Percentiles rank a stretch among this genome's conserved stretches.
Evolutionary conservation across 53 echinoderm and acorn worm genomes (phyloP).

Genomic region (Echinometra lucunter): DNA sequence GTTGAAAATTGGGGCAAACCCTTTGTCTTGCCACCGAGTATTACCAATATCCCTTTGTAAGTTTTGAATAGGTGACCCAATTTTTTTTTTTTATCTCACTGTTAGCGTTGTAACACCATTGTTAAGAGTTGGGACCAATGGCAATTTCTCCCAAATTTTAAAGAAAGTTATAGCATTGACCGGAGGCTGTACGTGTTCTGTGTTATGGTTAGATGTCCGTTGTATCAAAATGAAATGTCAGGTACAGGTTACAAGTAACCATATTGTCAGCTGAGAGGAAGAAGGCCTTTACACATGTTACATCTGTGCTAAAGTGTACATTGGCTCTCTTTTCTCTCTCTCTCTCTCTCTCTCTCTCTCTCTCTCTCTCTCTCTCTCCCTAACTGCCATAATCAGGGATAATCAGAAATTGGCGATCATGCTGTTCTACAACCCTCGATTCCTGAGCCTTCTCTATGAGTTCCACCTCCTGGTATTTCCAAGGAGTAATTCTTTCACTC

Average conservation of each 20-base stretch:
- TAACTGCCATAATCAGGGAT: no score
- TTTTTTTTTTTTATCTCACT: not conserved
- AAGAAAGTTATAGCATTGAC: not conserved
- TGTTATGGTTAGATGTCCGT: not conserved
- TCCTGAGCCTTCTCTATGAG: no score
- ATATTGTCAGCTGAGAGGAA: not conserved
- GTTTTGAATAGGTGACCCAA: constrained; percentile 31
- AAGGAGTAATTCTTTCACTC: no score
- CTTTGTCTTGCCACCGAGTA: not conserved
- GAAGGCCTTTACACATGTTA: no score
- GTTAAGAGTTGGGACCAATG: constrained; percentile 16
- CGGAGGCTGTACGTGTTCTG: not conserved
- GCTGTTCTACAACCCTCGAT: no score
- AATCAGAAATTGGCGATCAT: no score
- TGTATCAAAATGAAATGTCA: not conserved
- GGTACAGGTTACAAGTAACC: constrained; percentile 1
- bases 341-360: no score
- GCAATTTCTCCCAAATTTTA: not conserved
- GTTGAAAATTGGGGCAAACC: constrained; percentile 1
- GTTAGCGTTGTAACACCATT: constrained; percentile 10
- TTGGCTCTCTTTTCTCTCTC: no score
- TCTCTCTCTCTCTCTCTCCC: no score
- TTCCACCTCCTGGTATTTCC: no score
- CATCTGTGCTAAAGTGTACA: no score
- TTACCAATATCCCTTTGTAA: constrained; percentile 51